A percentile compares a stretch with the other conserved stretches of the same genome.
Conservation (phyloP, 2,888 invertebrate genomes). For the Willowsia nigromaculata region DNA sequence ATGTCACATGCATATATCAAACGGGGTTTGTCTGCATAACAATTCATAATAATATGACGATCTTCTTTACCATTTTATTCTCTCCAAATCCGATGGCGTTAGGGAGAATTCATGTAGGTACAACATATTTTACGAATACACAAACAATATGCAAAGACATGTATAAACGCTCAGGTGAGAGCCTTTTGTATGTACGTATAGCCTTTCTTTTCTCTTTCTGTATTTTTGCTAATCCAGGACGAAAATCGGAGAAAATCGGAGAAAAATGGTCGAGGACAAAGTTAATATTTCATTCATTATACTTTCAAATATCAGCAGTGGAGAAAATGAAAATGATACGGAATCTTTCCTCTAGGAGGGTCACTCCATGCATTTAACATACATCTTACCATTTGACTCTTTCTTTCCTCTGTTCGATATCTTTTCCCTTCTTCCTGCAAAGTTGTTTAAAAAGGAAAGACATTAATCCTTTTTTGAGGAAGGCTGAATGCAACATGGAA, state of each 20-base stretch:
- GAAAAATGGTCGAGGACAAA: background rate
- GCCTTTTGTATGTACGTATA: too few relatives aligned
- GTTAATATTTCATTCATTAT: background rate
- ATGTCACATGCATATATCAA: conserved; percentile 39
- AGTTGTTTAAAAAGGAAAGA: background rate
- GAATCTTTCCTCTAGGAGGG: background rate
- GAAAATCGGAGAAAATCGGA: too few relatives aligned
- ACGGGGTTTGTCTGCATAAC: background rate
- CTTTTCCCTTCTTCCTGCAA: background rate
- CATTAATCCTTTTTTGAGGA: conserved; percentile 13
- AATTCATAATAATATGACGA: too few relatives aligned
- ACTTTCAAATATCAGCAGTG: background rate
- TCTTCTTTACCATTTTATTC: too few relatives aligned
- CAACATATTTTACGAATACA: too few relatives aligned
- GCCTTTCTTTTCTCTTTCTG: too few relatives aligned
- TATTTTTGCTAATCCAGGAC: too few relatives aligned
- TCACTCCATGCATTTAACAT: background rate
- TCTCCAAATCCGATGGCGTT: too few relatives aligned
- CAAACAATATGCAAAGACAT: too few relatives aligned
- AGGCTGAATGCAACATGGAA: conserved; percentile 3
- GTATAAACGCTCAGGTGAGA: too few relatives aligned
- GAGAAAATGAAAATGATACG: background rate
- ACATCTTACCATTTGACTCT: background rate
- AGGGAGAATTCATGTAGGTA: too few relatives aligned
- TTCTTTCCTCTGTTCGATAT: background rate